Conservation (phyloP, 1,140 invertebrate genomes). For the Drosophila lini region DNA sequence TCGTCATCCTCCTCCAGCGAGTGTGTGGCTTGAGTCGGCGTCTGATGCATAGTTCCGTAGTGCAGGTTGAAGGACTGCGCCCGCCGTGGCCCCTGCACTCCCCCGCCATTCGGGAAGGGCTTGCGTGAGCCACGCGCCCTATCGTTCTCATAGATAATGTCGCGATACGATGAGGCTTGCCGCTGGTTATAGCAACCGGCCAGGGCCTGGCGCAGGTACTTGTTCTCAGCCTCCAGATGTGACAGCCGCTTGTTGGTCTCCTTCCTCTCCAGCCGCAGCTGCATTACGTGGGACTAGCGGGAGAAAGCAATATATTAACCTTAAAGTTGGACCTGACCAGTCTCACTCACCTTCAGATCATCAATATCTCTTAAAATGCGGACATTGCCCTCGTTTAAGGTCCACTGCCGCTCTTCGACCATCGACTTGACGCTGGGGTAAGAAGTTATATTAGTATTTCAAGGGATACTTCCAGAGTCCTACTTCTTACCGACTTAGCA, state of each 20-base stretch:
- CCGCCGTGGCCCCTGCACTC: conserved; percentile 30
- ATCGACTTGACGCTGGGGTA: conserved; percentile 85
- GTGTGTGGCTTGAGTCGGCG: conserved; percentile 58
- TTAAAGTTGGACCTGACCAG: not conserved
- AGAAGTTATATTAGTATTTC: not conserved
- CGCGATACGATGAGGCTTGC: conserved; percentile 47
- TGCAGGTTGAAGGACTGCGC: conserved; percentile 75
- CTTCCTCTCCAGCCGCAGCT: conserved; percentile 73
- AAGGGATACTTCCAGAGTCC: not conserved
- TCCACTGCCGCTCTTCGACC: conserved; percentile 86
- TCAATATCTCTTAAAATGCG: conserved; percentile 81
- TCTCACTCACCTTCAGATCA: conserved; percentile 72
- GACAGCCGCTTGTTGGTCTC: conserved; percentile 76
- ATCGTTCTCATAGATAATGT: conserved; percentile 83
- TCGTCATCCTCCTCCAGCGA: conserved; percentile 72
- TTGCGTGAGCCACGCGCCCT: conserved; percentile 63
- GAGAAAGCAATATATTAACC: not conserved
- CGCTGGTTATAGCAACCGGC: conserved; percentile 72
- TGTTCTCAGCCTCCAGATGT: conserved; percentile 81
- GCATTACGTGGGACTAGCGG: conserved; percentile 65
- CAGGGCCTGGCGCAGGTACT: conserved; percentile 75
- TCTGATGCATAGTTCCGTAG: conserved; percentile 77
- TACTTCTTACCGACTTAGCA: conserved; percentile 85
- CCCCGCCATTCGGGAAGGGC: conserved; percentile 58
- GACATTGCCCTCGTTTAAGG: conserved; percentile 84